A percentile compares a stretch with the other conserved stretches of the same genome.
These are phyloP conservation scores for Asobara japonica DNA, from an alignment of 1,140 invertebrate genomes.

Conservation along the genomic window DNA sequence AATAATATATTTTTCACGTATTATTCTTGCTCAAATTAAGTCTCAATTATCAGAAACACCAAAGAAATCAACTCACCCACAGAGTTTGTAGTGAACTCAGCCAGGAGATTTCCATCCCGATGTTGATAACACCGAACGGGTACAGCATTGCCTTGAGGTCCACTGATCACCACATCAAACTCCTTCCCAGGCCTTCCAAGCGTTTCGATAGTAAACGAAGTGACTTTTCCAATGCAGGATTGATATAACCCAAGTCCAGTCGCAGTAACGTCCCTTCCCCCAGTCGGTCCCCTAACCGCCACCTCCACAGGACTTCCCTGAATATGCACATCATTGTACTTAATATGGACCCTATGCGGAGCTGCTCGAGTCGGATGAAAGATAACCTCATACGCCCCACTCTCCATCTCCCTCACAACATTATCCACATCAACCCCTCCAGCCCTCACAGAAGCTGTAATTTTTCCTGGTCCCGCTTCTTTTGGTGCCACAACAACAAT, in stretches of 20 bases:
- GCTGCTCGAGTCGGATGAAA: slow-evolving; percentile 85
- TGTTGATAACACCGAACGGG: slow-evolving; percentile 96
- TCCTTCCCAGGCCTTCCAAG: slow-evolving; percentile 84
- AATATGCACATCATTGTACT: slow-evolving; percentile 63
- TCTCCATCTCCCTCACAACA: slow-evolving; percentile 77
- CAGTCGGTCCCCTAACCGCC: slow-evolving; percentile 95
- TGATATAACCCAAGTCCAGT: slow-evolving; percentile 86
- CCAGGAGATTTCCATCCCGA: slow-evolving; percentile 91
- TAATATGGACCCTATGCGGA: slow-evolving; percentile 78
- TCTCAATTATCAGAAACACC: not conserved
- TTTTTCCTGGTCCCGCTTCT: slow-evolving; percentile 83
- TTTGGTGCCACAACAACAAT: slow-evolving; percentile 77
- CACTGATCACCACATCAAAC: slow-evolving; percentile 89
- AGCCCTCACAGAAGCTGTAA: slow-evolving; percentile 81
- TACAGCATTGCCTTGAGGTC: slow-evolving; percentile 89
- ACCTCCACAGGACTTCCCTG: slow-evolving; percentile 90
- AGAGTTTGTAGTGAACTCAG: slow-evolving; percentile 89
- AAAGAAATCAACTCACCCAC: slow-evolving; percentile 59
- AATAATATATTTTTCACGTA: too few relatives aligned
- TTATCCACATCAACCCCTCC: slow-evolving; percentile 83
- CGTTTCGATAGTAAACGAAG: slow-evolving; percentile 90
- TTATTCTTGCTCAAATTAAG: too few relatives aligned
- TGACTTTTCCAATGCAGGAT: slow-evolving; percentile 79
- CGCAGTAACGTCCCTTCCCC: slow-evolving; percentile 83
- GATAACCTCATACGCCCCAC: slow-evolving; percentile 80